Percentiles rank a stretch among this genome's conserved stretches.
Evolutionary conservation across 2,113 vertebrate genomes (phyloP).

Genomic region (Boleophthalmus pectinirostris): DNA sequence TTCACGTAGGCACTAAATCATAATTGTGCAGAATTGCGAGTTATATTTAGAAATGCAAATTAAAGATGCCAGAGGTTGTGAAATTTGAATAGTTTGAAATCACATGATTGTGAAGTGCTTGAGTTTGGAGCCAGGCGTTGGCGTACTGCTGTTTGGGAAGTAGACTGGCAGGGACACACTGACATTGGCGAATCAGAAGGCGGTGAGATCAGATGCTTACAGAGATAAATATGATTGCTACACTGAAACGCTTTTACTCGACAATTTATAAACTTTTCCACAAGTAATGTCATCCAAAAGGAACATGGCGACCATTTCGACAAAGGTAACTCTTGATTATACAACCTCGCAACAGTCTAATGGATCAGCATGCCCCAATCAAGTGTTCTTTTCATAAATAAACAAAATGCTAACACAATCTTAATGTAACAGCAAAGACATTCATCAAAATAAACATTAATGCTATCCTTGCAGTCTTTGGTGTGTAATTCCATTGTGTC

Average conservation of each 20-base stretch:
- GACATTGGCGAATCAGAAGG: constrained; percentile 4
- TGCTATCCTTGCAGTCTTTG: not conserved
- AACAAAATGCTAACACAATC: not conserved
- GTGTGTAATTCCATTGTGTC: not conserved
- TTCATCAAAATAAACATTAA: not conserved
- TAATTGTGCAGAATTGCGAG: not conserved
- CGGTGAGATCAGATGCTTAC: not conserved
- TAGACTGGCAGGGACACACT: constrained; percentile 3
- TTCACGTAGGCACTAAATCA: not conserved
- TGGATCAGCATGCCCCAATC: not conserved
- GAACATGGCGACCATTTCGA: not conserved
- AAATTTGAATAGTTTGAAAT: constrained; percentile 1
- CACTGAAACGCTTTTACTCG: constrained; percentile 4
- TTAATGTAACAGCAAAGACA: not conserved
- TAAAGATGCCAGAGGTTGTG: not conserved
- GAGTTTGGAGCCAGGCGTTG: not conserved
- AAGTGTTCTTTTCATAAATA: not conserved
- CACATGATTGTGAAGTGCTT: not conserved
- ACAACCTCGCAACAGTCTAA: not conserved
- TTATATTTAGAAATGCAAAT: not conserved
- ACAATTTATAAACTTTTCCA: not conserved
- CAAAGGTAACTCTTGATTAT: not conserved
- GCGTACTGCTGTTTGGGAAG: not conserved
- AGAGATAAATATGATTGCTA: constrained; percentile 5
- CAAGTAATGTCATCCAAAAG: not conserved